phyloP scores from a whole-genome alignment of 1,140 invertebrate genomes.

The Trichonephila inaurata region DNA sequence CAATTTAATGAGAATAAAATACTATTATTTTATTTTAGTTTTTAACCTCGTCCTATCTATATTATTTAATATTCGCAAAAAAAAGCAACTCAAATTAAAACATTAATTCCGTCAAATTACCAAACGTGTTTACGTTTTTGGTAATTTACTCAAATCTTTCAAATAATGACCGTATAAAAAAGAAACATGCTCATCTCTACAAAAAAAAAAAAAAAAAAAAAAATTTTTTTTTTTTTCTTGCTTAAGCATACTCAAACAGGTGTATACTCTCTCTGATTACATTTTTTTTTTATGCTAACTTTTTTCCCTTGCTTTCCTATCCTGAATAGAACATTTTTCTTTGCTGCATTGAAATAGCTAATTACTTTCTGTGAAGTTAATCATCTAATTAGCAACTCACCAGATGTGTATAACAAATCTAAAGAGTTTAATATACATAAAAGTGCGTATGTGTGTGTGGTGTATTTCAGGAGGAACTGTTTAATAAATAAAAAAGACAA shows the following conservation, averaged over 20 bases:
- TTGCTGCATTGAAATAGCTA: not conserved
- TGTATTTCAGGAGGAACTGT: not conserved
- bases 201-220: not conserved
- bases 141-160: not conserved
- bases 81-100: no score
- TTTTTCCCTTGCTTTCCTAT: not conserved
- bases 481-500: not conserved
- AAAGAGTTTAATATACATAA: not conserved
- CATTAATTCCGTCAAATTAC: no score
- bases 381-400: constrained; percentile 22
- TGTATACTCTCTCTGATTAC: constrained; percentile 1
- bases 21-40: no score
- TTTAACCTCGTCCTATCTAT: no score
- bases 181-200: not conserved
- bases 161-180: not conserved
- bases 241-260: constrained; percentile 2
- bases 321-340: not conserved
- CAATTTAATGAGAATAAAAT: no score
- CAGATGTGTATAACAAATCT: constrained; percentile 5
- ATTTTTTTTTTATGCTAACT: not conserved
- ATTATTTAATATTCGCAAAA: no score
- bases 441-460: not conserved
- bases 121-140: not conserved
- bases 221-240: not conserved
- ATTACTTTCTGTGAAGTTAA: constrained; percentile 9